A percentile compares a stretch with the other conserved stretches of the same genome.
Evolutionary conservation across 2,888 invertebrate species (phyloP).

Genomic region (Drosophila neotestacea): DNA sequence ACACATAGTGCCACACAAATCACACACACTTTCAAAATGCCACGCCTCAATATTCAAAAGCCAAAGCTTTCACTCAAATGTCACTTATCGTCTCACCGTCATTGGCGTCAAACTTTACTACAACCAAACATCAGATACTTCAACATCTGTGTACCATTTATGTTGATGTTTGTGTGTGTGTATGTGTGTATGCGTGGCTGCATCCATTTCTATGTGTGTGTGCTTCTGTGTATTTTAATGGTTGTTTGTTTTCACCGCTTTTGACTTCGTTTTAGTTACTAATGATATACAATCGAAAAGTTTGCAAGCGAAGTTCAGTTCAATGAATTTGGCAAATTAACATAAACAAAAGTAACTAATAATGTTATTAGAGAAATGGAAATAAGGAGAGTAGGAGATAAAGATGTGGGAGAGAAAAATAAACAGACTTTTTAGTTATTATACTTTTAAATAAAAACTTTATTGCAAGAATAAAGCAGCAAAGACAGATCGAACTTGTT

Average conservation of each 20-base stretch:
- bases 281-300: slow-evolving; percentile 55
- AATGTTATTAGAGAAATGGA: neutral
- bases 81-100: slow-evolving; percentile 64
- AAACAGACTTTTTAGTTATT: neutral
- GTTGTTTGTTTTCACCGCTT: slow-evolving; percentile 54
- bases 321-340: slow-evolving; percentile 38
- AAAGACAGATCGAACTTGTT: too few species aligned
- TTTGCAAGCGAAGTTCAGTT: slow-evolving; percentile 37
- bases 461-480: neutral
- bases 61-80: slow-evolving; percentile 75
- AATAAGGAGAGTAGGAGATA: neutral
- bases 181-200: slow-evolving; percentile 9
- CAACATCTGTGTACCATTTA: slow-evolving; percentile 61
- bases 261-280: slow-evolving; percentile 29
- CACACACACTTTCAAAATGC: slow-evolving; percentile 10
- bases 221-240: slow-evolving; percentile 12
- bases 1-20: slow-evolving; percentile 4
- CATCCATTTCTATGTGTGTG: neutral
- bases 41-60: slow-evolving; percentile 51
- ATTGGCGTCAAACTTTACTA: slow-evolving; percentile 30
- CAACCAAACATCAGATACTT: slow-evolving; percentile 37
- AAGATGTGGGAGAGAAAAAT: neutral
- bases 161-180: slow-evolving; percentile 4
- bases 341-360: slow-evolving; percentile 18
- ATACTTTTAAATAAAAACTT: neutral